Percentiles rank a stretch among this genome's conserved stretches.
Evolutionary conservation across 2,888 invertebrate species (phyloP).

Genomic region (Tetrapedia diversipes): DNA sequence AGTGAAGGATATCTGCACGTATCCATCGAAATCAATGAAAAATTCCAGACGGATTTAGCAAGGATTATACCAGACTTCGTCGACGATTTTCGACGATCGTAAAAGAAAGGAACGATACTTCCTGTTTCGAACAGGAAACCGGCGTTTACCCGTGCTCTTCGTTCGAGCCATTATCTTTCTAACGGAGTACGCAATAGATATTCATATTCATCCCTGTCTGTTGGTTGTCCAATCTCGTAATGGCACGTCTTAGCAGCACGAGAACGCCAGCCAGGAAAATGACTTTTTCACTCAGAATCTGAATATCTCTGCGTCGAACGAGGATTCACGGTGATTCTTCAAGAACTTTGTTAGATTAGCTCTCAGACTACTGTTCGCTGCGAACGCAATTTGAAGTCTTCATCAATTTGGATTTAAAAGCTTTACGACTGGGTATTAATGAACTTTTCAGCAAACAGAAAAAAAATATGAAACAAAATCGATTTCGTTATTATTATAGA

Average conservation of each 20-base stretch:
- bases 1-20: neutral
- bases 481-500: too few relatives aligned
- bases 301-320: constrained; percentile 6
- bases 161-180: constrained; percentile 36
- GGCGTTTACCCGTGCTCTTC: constrained; percentile 18
- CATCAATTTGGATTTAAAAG: neutral
- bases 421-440: too few relatives aligned
- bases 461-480: neutral
- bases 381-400: constrained; percentile 4
- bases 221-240: constrained; percentile 49
- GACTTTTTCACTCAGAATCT: constrained; percentile 23
- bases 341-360: constrained; percentile 7
- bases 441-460: too few relatives aligned
- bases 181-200: constrained; percentile 47
- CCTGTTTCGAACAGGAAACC: constrained; percentile 32
- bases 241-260: constrained; percentile 30
- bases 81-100: constrained; percentile 29
- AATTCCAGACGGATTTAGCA: neutral
- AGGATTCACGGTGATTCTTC: neutral
- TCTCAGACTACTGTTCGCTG: constrained; percentile 9
- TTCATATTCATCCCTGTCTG: constrained; percentile 46
- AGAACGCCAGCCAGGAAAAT: constrained; percentile 28
- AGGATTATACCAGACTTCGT: neutral
- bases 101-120: constrained; percentile 28
- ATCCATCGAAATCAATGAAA: neutral